Evolutionary conservation across 2,113 vertebrate genomes (phyloP).

Genomic region (Sitta europaea): DNA sequence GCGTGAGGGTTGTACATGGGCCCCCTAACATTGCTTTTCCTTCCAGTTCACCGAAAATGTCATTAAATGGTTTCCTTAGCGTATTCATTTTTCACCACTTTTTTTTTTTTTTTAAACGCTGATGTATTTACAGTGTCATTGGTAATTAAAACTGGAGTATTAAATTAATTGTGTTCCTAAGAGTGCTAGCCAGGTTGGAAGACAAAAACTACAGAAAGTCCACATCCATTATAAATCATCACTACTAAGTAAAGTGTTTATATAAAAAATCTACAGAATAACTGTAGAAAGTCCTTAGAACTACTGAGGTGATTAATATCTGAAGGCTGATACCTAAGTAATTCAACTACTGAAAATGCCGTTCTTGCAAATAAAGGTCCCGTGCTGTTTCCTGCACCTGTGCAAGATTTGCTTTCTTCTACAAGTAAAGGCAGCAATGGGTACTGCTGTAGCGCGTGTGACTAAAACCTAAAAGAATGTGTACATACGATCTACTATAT

Average conservation of each 20-base stretch:
- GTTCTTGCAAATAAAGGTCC: not conserved
- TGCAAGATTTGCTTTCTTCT: not conserved
- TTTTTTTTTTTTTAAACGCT: not conserved
- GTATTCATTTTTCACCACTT: not conserved
- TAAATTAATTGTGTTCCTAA: not conserved
- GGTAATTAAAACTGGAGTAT: not conserved
- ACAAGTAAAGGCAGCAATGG: not conserved
- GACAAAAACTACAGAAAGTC: not conserved
- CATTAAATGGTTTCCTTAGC: not conserved
- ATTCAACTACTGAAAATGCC: not conserved
- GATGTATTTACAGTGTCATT: not conserved
- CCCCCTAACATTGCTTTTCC: not conserved
- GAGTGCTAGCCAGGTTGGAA: not conserved
- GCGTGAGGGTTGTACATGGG: not conserved
- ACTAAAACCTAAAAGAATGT: not conserved
- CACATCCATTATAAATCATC: not conserved
- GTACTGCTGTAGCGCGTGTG: not conserved
- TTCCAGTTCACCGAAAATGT: not conserved
- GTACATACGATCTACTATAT: not conserved
- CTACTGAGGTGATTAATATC: not conserved
- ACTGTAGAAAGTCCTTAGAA: not conserved
- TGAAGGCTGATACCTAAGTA: not conserved
- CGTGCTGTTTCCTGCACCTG: not conserved
- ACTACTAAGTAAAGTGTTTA: not conserved
- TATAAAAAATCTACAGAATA: not conserved